Conservation (phyloP, 2,797 vertebrate genomes). For the Prionace glauca region DNA sequence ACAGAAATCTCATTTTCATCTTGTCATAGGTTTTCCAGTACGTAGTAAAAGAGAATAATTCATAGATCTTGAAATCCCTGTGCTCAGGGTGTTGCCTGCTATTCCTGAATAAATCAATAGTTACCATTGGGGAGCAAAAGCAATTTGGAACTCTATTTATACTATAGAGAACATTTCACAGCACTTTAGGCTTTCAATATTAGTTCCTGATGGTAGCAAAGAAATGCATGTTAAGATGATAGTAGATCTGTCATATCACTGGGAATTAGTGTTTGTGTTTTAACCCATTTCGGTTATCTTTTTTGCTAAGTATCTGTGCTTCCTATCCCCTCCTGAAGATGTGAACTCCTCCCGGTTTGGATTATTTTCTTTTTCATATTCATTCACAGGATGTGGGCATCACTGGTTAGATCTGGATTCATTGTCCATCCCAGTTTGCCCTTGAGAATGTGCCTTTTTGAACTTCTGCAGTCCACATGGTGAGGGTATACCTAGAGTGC, state of each 20-base stretch:
- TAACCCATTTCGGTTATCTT: background rate
- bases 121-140: background rate
- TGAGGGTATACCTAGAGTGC: too few relatives aligned
- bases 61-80: background rate
- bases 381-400: too few relatives aligned
- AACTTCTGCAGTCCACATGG: too few relatives aligned
- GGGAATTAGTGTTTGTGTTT: background rate
- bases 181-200: background rate
- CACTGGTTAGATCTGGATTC: too few relatives aligned
- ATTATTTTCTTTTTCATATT: too few relatives aligned
- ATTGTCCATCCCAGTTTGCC: too few relatives aligned
- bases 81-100: background rate
- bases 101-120: background rate
- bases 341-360: background rate
- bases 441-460: too few relatives aligned
- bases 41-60: background rate
- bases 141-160: background rate
- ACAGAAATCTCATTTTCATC: conserved; percentile 7
- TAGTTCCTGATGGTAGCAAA: background rate
- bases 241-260: background rate
- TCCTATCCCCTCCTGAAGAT: too few relatives aligned
- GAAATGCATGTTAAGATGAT: background rate
- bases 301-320: background rate
- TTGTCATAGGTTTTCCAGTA: background rate
- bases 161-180: background rate